These are phyloP conservation scores for Drosophila demipolita DNA, from an alignment of 2,888 invertebrate species.

Conservation along the genomic window DNA sequence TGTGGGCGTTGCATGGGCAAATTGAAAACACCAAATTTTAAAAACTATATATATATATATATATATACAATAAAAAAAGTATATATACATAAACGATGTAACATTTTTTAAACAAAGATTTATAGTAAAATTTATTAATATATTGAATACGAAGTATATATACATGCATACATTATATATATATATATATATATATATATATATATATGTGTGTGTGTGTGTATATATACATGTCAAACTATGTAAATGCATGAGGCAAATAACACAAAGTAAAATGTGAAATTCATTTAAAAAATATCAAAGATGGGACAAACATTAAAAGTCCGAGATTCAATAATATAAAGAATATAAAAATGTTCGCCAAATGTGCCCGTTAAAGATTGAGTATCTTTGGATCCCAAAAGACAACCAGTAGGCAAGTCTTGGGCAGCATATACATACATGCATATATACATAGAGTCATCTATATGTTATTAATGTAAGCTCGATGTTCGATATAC, in stretches of 20 bases:
- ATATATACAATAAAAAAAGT: conserved; percentile 39
- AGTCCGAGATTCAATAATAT: conserved; percentile 9
- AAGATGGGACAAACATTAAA: conserved; percentile 35
- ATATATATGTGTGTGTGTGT: conserved; percentile 20
- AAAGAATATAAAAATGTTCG: conserved; percentile 24
- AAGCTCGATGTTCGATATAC: conserved; percentile 16
- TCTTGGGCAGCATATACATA: conserved; percentile 23
- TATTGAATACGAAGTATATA: conserved; percentile 52
- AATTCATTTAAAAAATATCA: conserved; percentile 75
- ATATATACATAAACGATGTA: conserved; percentile 53
- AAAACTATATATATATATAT: conserved; percentile 47
- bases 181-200: conserved; percentile 23
- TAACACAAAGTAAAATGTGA: conserved; percentile 58
- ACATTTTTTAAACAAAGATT: conserved; percentile 72
- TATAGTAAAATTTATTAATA: conserved; percentile 76
- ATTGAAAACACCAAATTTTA: conserved; percentile 76
- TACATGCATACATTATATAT: conserved; percentile 18
- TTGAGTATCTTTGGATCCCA: conserved; percentile 17
- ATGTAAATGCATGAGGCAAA: conserved; percentile 40
- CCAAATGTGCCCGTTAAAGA: conserved; percentile 44
- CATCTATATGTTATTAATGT: conserved; percentile 17
- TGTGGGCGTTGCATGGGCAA: conserved; percentile 56
- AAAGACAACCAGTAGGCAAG: conserved; percentile 9
- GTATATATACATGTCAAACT: conserved; percentile 37
- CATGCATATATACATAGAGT: neutral